These are phyloP conservation scores for Epistrophe eligans DNA, from an alignment of 2,888 invertebrate species.

Conservation along the genomic window DNA sequence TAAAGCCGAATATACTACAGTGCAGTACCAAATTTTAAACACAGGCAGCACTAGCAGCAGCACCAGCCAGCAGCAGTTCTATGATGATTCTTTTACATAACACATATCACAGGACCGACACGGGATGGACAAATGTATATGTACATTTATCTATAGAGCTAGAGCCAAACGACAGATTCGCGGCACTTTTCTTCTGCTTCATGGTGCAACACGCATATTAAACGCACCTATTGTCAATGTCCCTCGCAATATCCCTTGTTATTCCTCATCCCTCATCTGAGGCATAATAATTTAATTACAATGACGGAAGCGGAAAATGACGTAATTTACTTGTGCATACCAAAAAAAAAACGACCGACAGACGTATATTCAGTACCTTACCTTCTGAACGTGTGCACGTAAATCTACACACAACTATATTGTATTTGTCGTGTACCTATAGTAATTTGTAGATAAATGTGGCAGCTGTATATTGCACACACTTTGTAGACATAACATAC, in stretches of 20 bases:
- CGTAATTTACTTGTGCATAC: constrained; percentile 69
- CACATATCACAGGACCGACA: neutral
- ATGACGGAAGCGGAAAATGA: constrained; percentile 75
- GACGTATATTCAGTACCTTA: neutral
- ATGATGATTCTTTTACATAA: neutral
- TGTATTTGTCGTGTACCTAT: neutral
- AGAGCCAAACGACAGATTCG: constrained; percentile 33
- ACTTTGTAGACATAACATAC: constrained; percentile 31
- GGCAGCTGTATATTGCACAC: constrained; percentile 64
- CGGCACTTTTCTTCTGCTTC: constrained; percentile 70
- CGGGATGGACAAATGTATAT: constrained; percentile 8
- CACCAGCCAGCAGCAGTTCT: too few relatives aligned
- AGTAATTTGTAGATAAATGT: constrained; percentile 39
- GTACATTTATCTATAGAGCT: too few relatives aligned
- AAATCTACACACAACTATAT: neutral
- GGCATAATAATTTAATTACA: constrained; percentile 74
- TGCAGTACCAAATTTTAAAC: neutral
- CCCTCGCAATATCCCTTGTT: constrained; percentile 29
- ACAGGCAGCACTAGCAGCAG: neutral
- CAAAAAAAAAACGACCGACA: constrained; percentile 18
- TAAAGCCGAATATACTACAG: neutral
- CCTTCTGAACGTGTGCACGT: too few relatives aligned
- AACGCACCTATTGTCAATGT: constrained; percentile 59
- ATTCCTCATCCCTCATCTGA: constrained; percentile 30
- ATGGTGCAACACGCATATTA: constrained; percentile 60